Percentiles rank a stretch among this genome's conserved stretches.
phyloP scores from a whole-genome alignment of 2,888 invertebrate genomes.

The Catonia carolina region DNA sequence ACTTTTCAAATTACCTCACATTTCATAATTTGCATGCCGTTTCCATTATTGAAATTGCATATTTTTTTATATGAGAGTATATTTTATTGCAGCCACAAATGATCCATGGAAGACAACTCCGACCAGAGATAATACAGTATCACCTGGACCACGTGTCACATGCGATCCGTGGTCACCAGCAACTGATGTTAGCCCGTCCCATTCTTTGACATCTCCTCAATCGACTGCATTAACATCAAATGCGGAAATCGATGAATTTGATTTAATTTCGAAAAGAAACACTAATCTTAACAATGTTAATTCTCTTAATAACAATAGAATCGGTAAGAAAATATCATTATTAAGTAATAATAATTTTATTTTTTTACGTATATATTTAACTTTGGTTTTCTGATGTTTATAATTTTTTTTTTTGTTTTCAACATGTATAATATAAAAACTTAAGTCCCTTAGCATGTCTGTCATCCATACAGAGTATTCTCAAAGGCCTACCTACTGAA shows the following conservation, averaged over 20 bases:
- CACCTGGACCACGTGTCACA: constrained; percentile 41
- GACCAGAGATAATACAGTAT: constrained; percentile 30
- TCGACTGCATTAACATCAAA: constrained; percentile 31
- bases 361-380: neutral
- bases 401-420: too few relatives aligned
- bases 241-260: constrained; percentile 76
- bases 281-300: constrained; percentile 39
- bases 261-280: constrained; percentile 73
- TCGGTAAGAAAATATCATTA: constrained; percentile 35
- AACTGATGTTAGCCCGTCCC: constrained; percentile 33
- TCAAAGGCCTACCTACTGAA: too few relatives aligned
- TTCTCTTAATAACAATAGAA: constrained; percentile 35
- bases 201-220: neutral
- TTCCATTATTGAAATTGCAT: too few relatives aligned
- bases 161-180: constrained; percentile 34
- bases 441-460: too few relatives aligned
- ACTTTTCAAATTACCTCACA: too few relatives aligned
- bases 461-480: too few relatives aligned
- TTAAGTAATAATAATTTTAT: constrained; percentile 14
- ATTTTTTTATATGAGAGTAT: neutral
- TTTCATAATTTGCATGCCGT: too few relatives aligned
- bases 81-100: neutral
- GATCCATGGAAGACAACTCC: constrained; percentile 27
- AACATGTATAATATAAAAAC: too few relatives aligned
- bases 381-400: too few relatives aligned